Evolutionary conservation across 1,140 invertebrate species (phyloP).

Genomic region (Drosophila ananassae): DNA sequence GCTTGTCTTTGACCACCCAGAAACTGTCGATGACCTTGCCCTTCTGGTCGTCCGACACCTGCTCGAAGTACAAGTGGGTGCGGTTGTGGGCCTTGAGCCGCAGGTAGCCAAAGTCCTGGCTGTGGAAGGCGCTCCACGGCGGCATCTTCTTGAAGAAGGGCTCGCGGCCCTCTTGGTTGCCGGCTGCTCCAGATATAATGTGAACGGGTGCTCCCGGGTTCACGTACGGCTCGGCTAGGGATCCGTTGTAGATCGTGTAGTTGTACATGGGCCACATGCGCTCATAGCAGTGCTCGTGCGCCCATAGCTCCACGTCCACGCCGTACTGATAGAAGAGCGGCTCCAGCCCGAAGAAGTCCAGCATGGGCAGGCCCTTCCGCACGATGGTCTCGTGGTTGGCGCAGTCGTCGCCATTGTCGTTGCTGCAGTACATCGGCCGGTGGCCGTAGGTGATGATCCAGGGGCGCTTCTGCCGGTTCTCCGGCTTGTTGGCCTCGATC

Average conservation of each 20-base stretch:
- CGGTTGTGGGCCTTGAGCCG: constrained; percentile 91
- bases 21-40: constrained; percentile 90
- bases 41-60: constrained; percentile 93
- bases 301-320: constrained; percentile 97
- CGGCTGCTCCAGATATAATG: constrained; percentile 96
- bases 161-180: constrained; percentile 88
- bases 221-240: constrained; percentile 89
- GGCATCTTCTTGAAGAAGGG: constrained; percentile 82
- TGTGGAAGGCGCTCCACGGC: constrained; percentile 77
- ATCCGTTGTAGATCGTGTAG: constrained; percentile 93
- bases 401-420: constrained; percentile 94
- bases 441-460: constrained; percentile 98
- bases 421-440: constrained; percentile 98
- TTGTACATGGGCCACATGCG: constrained; percentile 97
- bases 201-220: constrained; percentile 96
- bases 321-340: constrained; percentile 93
- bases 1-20: constrained; percentile 90
- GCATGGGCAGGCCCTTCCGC: constrained; percentile 89
- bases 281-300: constrained; percentile 98
- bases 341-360: constrained; percentile 91
- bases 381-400: constrained; percentile 90
- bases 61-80: constrained; percentile 96
- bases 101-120: constrained; percentile 95
- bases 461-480: constrained; percentile 89
- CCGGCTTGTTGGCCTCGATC: constrained; percentile 86